phyloP scores from a whole-genome alignment of 2,113 vertebrate genomes.

The Phylloscopus trochilus region DNA sequence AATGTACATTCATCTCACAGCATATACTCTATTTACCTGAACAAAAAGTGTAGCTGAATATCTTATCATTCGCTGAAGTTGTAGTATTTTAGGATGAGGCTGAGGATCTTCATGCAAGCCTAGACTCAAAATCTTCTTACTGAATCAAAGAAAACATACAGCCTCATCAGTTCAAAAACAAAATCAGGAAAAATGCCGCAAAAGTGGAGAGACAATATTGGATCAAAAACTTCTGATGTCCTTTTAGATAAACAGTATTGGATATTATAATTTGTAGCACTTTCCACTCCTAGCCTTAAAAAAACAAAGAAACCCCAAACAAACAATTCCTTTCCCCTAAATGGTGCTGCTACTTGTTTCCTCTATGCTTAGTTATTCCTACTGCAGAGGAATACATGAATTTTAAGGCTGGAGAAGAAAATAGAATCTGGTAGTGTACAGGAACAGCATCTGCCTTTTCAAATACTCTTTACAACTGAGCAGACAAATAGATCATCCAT shows the following conservation, averaged over 20 bases:
- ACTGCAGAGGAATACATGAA: background rate
- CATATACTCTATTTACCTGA: conserved; percentile 76
- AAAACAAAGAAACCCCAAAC: background rate
- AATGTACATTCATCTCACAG: background rate
- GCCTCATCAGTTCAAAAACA: background rate
- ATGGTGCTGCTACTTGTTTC: background rate
- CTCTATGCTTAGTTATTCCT: background rate
- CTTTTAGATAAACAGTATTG: background rate
- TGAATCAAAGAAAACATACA: conserved; percentile 60
- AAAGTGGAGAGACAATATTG: background rate
- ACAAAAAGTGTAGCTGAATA: conserved; percentile 94
- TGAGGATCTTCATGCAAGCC: conserved; percentile 85
- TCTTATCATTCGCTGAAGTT: conserved; percentile 94
- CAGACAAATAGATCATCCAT: background rate
- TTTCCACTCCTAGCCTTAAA: background rate
- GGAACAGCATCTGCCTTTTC: background rate
- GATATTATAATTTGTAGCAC: background rate
- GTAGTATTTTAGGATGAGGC: conserved; percentile 84
- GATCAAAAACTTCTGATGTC: background rate
- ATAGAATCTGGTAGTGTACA: background rate
- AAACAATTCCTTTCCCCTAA: background rate
- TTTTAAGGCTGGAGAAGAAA: background rate
- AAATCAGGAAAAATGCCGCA: background rate
- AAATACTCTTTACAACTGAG: background rate
- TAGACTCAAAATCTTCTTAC: conserved; percentile 94